These are phyloP conservation scores for Lophius americanus DNA, from an alignment of 2,797 vertebrate genomes.

Conservation along the genomic window DNA sequence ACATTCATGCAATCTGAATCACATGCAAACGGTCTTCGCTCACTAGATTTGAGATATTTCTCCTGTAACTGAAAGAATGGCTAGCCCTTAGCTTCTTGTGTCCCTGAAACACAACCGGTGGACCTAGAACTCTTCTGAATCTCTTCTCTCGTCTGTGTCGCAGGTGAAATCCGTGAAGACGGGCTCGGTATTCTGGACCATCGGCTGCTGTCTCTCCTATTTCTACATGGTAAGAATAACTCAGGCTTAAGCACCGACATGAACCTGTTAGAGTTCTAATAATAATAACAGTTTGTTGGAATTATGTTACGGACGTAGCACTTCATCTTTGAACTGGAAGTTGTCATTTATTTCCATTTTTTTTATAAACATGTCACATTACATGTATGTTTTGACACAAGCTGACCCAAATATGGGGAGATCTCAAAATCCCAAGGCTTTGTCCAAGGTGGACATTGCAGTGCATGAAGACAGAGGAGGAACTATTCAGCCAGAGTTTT, in stretches of 20 bases:
- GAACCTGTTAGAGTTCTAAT: too few species aligned
- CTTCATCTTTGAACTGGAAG: too few species aligned
- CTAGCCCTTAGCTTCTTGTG: constrained; percentile 1
- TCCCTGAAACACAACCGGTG: constrained; percentile 3
- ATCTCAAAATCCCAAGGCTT: constrained; percentile 2
- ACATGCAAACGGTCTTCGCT: too few species aligned
- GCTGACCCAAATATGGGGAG: not conserved
- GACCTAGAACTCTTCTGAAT: constrained; percentile 1
- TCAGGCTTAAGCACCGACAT: not conserved
- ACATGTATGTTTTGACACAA: not conserved
- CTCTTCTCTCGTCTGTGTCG: not conserved
- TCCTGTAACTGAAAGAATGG: not conserved
- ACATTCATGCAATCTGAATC: too few species aligned
- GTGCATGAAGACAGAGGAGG: constrained; percentile 2
- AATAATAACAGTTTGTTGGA: too few species aligned
- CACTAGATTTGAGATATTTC: not conserved
- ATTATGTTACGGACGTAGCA: too few species aligned
- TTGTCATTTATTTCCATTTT: too few species aligned
- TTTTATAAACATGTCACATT: not conserved
- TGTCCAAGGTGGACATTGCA: constrained; percentile 21
- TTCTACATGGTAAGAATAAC: constrained; percentile 95
- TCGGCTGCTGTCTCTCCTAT: constrained; percentile 97
- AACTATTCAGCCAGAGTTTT: constrained; percentile 27
- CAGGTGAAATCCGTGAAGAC: constrained; percentile 99
- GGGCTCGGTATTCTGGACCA: constrained; percentile 96